Base-by-base conservation (phyloP, 2,888 invertebrate genomes). In the Oscheius sp. region DNA sequence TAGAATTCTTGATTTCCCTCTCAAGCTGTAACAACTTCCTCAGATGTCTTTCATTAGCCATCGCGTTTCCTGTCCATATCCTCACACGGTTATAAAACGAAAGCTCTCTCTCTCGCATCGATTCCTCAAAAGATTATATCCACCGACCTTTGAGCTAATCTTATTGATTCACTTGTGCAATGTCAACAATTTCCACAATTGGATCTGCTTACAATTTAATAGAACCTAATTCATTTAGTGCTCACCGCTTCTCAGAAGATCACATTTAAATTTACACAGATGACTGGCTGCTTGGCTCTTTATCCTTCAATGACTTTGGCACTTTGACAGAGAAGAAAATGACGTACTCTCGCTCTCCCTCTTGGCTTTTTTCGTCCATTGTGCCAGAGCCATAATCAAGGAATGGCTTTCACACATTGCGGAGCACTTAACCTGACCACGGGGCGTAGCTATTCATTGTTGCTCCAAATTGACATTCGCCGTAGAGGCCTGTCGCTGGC, bases 391-490 rank as follows among this genome's bases (percentile, higher is more conserved):
- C 17, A 20, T 55, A 55, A 55, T 55, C 55, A 55, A 34, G 34
- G n/a, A 55, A 55, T 55, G 17, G 37, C 55, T 17, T 55, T 55
- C n/a, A 34, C 68, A 42, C 69, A 34, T 37, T 46, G 12, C 37
- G 25, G 37, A 50, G 58, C 61, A 33, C 61, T 50, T 50, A 42
- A 50, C 39, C 53, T 31, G 42, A 46, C 23, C 39, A 29, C 3
- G 15, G 12, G 23, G 52, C 55, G 48, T 17, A 37, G n/a, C 37
- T 20, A 42, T 61, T 45, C 42, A 61, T 61, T 61, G 45, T 58
- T 42, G 61, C 61, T 42, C 25, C 29, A 45, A 61, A 45, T 61
- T 61, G 61, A 61, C 61, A 55, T 55, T 55, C 37, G 55, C 34
- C 48, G 42, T n/a, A 17, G 5, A n/a, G 34, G 42, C 42, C 64